phyloP scores from a whole-genome alignment of 1,140 invertebrate species.

The Potamilus streckersoni region DNA sequence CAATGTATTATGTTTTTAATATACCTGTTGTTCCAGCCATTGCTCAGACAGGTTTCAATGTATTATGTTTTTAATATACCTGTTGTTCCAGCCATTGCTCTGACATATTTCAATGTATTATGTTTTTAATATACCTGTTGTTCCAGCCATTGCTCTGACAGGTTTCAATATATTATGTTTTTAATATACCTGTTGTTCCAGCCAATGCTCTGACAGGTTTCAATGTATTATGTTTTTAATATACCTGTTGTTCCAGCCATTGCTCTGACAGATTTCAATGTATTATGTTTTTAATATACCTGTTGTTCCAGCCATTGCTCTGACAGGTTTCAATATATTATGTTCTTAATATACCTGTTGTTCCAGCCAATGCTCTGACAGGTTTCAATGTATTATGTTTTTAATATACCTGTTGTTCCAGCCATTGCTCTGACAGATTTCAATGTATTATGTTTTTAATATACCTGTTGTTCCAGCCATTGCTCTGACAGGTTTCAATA shows the following conservation, averaged over 20 bases:
- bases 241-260: slow-evolving; percentile 75
- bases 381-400: slow-evolving; percentile 50
- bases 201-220: slow-evolving; percentile 83
- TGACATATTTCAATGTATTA: slow-evolving; percentile 71
- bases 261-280: slow-evolving; percentile 80
- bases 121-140: slow-evolving; percentile 68
- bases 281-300: slow-evolving; percentile 63
- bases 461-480: slow-evolving; percentile 75
- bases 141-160: slow-evolving; percentile 84
- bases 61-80: slow-evolving; percentile 63
- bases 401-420: slow-evolving; percentile 72
- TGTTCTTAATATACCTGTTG: slow-evolving; percentile 68
- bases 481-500: slow-evolving; percentile 80
- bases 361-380: slow-evolving; percentile 84
- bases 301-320: slow-evolving; percentile 80
- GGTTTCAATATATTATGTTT: slow-evolving; percentile 50
- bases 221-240: not conserved
- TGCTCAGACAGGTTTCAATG: slow-evolving; percentile 80
- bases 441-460: not conserved
- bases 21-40: slow-evolving; percentile 75
- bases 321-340: slow-evolving; percentile 72
- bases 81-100: slow-evolving; percentile 80
- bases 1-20: not conserved
- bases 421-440: slow-evolving; percentile 83
- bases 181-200: slow-evolving; percentile 72